These are phyloP conservation scores for Micronycteris hirsuta DNA, from an alignment of 2,113 vertebrate genomes.

Conservation along the genomic window DNA sequence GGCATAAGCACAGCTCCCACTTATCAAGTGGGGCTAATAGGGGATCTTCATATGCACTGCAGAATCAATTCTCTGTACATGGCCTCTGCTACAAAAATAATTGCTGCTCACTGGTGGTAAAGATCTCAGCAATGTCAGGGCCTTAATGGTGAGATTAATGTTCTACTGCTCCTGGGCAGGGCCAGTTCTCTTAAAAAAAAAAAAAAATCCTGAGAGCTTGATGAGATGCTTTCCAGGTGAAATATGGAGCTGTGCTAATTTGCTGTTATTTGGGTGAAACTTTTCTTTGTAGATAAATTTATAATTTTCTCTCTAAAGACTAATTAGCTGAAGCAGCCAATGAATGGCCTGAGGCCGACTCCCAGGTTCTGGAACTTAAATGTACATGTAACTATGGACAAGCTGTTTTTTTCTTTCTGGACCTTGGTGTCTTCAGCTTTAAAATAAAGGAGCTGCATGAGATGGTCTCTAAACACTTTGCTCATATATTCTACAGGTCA, in stretches of 20 bases:
- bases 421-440: background rate
- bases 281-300: background rate
- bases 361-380: background rate
- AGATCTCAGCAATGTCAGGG: slow-evolving; percentile 64
- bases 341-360: background rate
- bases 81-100: slow-evolving; percentile 63
- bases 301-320: background rate
- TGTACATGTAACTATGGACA: background rate
- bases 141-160: slow-evolving; percentile 70
- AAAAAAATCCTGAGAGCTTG: background rate
- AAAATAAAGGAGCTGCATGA: background rate
- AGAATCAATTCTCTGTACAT: slow-evolving; percentile 57
- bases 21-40: slow-evolving; percentile 66
- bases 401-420: background rate
- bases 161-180: background rate
- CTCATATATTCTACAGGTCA: background rate
- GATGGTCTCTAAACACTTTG: background rate
- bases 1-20: background rate
- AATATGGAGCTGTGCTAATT: background rate
- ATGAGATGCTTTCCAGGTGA: background rate
- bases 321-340: background rate
- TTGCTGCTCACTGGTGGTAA: slow-evolving; percentile 67
- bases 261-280: background rate
- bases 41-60: slow-evolving; percentile 43
- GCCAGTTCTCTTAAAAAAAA: background rate